These are phyloP conservation scores for Nomia melanderi DNA, from an alignment of 1,140 invertebrate species.

Conservation along the genomic window DNA sequence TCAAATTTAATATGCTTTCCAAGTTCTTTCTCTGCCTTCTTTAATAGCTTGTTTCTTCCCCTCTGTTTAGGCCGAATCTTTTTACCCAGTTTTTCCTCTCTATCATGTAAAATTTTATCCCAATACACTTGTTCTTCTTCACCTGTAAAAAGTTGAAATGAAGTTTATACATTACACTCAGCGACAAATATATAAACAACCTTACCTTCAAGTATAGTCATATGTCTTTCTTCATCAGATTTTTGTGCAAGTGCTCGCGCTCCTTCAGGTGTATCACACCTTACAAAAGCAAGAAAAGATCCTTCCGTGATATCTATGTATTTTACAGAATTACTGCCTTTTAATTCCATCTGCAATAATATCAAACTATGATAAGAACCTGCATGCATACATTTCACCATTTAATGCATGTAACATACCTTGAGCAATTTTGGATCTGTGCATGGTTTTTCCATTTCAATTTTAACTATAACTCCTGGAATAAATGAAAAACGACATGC, in stretches of 20 bases:
- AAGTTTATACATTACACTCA: conserved; percentile 31
- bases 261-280: conserved; percentile 82
- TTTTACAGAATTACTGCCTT: conserved; percentile 81
- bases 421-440: conserved; percentile 85
- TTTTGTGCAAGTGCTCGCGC: conserved; percentile 80
- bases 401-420: conserved; percentile 70
- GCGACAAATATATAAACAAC: conserved; percentile 21
- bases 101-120: conserved; percentile 84
- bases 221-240: conserved; percentile 70
- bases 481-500: conserved; percentile 76
- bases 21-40: conserved; percentile 83
- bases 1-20: conserved; percentile 85
- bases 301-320: conserved; percentile 86
- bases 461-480: conserved; percentile 85
- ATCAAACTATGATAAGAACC: conserved; percentile 81
- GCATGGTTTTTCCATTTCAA: conserved; percentile 83
- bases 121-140: conserved; percentile 85
- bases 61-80: conserved; percentile 81
- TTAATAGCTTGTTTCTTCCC: conserved; percentile 85
- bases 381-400: not conserved
- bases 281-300: conserved; percentile 81
- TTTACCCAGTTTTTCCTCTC: conserved; percentile 82
- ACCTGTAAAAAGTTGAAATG: conserved; percentile 66
- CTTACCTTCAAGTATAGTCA: conserved; percentile 76
- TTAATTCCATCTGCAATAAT: conserved; percentile 77